Conservation (phyloP, 2,797 vertebrate species). For the Clarias pachynema region DNA sequence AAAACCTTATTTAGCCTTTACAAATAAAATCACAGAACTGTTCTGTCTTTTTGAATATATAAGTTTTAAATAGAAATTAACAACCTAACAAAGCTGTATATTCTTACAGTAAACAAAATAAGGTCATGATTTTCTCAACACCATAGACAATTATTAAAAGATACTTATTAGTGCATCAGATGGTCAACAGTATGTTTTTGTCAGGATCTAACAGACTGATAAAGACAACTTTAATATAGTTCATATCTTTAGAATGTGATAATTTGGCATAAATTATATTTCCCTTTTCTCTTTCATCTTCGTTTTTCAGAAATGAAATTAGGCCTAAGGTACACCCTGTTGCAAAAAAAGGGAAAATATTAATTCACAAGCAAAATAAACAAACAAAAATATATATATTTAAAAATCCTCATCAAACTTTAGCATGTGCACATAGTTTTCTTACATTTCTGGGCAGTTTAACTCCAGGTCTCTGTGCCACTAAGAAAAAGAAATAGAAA, state of each 20-base stretch:
- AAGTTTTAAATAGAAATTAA: not conserved
- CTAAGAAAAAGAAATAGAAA: constrained; percentile 58
- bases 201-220: not conserved
- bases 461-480: constrained; percentile 77
- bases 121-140: constrained; percentile 2
- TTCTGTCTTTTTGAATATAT: not conserved
- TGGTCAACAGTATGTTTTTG: not conserved
- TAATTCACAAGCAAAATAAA: not conserved
- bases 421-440: not conserved
- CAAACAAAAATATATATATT: not conserved
- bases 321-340: constrained; percentile 19
- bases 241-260: not conserved
- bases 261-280: not conserved
- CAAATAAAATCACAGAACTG: not conserved
- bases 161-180: not conserved
- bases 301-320: constrained; percentile 17
- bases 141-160: not conserved
- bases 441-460: constrained; percentile 63
- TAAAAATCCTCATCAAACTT: not conserved
- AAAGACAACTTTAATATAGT: not conserved
- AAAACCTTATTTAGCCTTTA: not conserved
- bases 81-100: not conserved
- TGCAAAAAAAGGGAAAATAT: not conserved
- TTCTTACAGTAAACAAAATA: not conserved
- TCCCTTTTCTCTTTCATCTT: constrained; percentile 25